Percentiles rank a stretch among this genome's conserved stretches.
Evolutionary conservation across 2,797 vertebrate genomes (phyloP).

Genomic region (Rachycentron canadum): DNA sequence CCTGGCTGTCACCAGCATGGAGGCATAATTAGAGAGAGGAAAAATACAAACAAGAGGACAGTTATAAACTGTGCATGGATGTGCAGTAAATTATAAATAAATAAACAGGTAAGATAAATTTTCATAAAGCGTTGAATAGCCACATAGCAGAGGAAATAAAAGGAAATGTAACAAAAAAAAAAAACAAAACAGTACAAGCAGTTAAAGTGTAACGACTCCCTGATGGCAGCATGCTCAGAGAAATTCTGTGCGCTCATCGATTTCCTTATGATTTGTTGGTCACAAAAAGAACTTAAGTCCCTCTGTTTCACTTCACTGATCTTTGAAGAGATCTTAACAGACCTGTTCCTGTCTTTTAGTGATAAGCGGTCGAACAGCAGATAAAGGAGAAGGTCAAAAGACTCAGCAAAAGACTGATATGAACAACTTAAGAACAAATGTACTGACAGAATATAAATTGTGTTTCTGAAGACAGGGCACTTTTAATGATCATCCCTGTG

Average conservation of each 20-base stretch:
- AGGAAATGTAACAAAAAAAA: constrained; percentile 13
- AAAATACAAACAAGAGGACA: background rate
- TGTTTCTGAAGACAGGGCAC: background rate
- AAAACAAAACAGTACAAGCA: constrained; percentile 20
- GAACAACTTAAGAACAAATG: constrained; percentile 14
- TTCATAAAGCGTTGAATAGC: constrained; percentile 4
- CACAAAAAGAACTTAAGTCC: constrained; percentile 20
- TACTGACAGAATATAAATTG: background rate
- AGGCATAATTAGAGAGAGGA: background rate
- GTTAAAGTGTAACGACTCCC: constrained; percentile 32
- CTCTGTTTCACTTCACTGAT: constrained; percentile 32
- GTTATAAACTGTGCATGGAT: constrained; percentile 1
- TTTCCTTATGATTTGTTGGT: constrained; percentile 46
- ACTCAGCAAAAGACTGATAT: background rate
- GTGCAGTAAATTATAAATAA: background rate
- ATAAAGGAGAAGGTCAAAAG: constrained; percentile 25
- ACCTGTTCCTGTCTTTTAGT: constrained; percentile 9
- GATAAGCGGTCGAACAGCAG: constrained; percentile 14
- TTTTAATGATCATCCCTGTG: background rate
- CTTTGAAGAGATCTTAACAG: constrained; percentile 23
- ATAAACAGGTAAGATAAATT: constrained; percentile 17
- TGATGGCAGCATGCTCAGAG: constrained; percentile 17
- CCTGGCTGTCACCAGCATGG: too few relatives aligned
- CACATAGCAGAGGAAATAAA: constrained; percentile 17
- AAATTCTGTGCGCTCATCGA: constrained; percentile 3